These are phyloP conservation scores for Cyprinella venusta DNA, from an alignment of 2,797 vertebrate species.

Conservation along the genomic window DNA sequence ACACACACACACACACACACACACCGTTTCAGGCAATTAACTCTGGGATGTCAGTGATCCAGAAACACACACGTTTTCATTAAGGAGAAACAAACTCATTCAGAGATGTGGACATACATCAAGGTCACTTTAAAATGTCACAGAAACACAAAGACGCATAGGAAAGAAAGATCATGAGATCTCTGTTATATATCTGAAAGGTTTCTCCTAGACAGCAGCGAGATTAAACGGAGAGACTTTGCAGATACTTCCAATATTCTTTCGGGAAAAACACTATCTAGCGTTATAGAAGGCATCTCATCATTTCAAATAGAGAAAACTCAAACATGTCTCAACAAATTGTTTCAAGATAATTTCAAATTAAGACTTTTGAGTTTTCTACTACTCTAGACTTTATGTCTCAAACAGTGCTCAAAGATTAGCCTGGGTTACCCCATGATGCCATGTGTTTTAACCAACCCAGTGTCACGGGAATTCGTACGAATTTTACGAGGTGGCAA, in stretches of 20 bases:
- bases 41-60: conserved; percentile 80
- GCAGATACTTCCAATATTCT: not conserved
- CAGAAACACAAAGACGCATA: conserved; percentile 20
- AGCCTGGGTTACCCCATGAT: no score
- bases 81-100: conserved; percentile 62
- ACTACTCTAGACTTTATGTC: no score
- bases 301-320: not conserved
- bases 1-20: conserved; percentile 30
- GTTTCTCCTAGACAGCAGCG: not conserved
- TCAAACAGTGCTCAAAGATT: not conserved
- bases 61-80: conserved; percentile 69
- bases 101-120: conserved; percentile 65
- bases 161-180: not conserved
- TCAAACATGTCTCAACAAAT: not conserved
- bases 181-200: not conserved
- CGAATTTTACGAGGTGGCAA: no score
- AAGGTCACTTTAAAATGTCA: conserved; percentile 64
- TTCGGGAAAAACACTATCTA: not conserved
- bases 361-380: not conserved
- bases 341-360: not conserved
- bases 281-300: not conserved
- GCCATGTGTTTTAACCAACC: no score
- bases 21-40: conserved; percentile 84
- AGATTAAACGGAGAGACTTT: not conserved
- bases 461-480: no score